Percentiles rank a stretch among this genome's conserved stretches.
Evolutionary conservation across 2,113 vertebrate species (phyloP).

Genomic region (Callospermophilus lateralis): DNA sequence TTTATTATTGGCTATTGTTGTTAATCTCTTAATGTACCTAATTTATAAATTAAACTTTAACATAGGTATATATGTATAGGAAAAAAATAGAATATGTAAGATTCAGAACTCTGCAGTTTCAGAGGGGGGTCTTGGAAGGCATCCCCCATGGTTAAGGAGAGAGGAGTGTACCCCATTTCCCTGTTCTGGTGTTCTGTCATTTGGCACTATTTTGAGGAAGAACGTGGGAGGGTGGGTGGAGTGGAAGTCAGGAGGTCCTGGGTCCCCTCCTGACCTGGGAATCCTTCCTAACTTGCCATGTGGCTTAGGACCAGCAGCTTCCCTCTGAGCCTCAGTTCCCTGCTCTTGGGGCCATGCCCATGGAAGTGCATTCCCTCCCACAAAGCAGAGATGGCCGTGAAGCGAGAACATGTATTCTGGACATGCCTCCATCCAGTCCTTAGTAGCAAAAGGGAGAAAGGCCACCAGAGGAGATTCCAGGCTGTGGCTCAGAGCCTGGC

Average conservation of each 20-base stretch:
- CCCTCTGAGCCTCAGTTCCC: background rate
- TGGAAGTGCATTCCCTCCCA: background rate
- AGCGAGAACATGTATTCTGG: background rate
- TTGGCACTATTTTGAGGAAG: background rate
- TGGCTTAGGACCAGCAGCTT: background rate
- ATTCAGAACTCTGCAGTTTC: background rate
- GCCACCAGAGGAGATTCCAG: constrained; percentile 62
- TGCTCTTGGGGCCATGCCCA: background rate
- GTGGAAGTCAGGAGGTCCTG: background rate
- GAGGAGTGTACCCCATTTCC: background rate
- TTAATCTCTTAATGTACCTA: background rate
- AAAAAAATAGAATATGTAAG: background rate
- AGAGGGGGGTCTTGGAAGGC: background rate
- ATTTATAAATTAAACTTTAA: background rate
- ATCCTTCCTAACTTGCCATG: background rate
- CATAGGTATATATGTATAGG: background rate
- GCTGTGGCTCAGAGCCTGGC: background rate
- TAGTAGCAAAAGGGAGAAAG: constrained; percentile 1
- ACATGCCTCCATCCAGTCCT: background rate
- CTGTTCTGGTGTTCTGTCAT: background rate
- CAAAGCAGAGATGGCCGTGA: background rate
- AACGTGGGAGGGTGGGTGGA: background rate
- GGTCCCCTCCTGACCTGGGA: background rate
- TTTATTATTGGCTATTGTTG: background rate
- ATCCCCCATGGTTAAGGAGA: background rate